Conservation (phyloP, 1,140 invertebrate genomes). For the Leptonema lineaticorne region DNA sequence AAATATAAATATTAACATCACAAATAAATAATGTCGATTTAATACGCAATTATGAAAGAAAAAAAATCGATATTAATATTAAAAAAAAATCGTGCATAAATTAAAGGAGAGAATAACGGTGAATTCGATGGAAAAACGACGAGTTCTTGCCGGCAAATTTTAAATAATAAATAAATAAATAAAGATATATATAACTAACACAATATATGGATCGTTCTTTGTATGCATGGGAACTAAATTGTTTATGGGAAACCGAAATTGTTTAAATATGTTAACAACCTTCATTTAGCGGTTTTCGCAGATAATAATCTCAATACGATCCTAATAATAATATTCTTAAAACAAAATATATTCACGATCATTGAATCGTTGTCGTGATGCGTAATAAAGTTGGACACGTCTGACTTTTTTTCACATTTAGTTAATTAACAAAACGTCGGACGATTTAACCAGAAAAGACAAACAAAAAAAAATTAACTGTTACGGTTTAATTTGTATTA, state of each 20-base stretch:
- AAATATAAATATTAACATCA: no score
- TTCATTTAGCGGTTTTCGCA: slow-evolving; percentile 9
- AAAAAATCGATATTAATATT: no score
- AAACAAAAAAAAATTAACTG: no score
- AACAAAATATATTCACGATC: not conserved
- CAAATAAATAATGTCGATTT: no score
- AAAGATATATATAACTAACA: slow-evolving; percentile 5
- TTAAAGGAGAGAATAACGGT: slow-evolving; percentile 10
- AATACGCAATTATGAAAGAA: no score
- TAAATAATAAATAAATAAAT: no score
- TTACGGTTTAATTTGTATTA: no score
- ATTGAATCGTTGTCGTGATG: not conserved
- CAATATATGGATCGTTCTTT: slow-evolving; percentile 1
- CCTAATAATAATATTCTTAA: not conserved
- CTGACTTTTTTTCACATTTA: not conserved
- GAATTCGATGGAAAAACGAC: not conserved
- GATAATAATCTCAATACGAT: not conserved
- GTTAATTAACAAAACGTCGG: not conserved
- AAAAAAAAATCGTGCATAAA: slow-evolving; percentile 4
- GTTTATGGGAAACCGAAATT: slow-evolving; percentile 16
- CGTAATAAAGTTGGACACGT: not conserved
- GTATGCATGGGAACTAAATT: slow-evolving; percentile 7
- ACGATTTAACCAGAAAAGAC: no score
- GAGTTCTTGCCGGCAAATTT: not conserved
- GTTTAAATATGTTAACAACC: slow-evolving; percentile 16